Evolutionary conservation across 2,888 invertebrate genomes (phyloP).

Genomic region (Lochmaea capreae): DNA sequence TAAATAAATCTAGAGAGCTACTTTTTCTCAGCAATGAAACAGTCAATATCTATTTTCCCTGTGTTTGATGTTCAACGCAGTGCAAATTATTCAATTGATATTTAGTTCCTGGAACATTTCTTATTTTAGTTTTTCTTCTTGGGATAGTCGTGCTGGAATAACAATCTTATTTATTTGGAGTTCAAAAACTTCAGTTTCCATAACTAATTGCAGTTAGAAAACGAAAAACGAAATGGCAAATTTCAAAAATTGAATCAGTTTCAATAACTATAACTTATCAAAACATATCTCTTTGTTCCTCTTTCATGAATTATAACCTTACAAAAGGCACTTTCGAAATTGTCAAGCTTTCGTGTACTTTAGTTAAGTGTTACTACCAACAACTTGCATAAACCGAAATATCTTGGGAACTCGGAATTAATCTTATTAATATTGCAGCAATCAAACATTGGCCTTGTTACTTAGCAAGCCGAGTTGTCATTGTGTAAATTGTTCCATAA

Average conservation of each 20-base stretch:
- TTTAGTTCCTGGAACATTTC: too few relatives aligned
- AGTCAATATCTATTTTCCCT: too few relatives aligned
- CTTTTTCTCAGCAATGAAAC: too few relatives aligned
- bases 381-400: neutral
- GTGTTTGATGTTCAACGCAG: too few relatives aligned
- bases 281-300: neutral
- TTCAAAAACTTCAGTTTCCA: too few relatives aligned
- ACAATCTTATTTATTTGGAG: too few relatives aligned
- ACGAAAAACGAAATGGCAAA: too few relatives aligned
- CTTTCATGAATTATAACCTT: neutral
- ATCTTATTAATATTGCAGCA: neutral
- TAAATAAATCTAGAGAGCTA: too few relatives aligned
- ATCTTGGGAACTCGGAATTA: neutral
- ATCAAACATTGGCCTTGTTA: neutral
- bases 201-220: too few relatives aligned
- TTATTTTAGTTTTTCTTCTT: too few relatives aligned
- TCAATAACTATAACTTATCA: neutral
- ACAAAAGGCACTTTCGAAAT: neutral
- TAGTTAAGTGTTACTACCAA: neutral
- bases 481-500: neutral
- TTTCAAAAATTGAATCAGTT: neutral
- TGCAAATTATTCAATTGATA: too few relatives aligned
- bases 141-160: too few relatives aligned
- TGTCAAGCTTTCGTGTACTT: neutral
- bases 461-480: neutral